Percentiles rank a stretch among this genome's conserved stretches.
phyloP scores from a whole-genome alignment of 2,113 vertebrate genomes.

The Triplophysa dalaica region DNA sequence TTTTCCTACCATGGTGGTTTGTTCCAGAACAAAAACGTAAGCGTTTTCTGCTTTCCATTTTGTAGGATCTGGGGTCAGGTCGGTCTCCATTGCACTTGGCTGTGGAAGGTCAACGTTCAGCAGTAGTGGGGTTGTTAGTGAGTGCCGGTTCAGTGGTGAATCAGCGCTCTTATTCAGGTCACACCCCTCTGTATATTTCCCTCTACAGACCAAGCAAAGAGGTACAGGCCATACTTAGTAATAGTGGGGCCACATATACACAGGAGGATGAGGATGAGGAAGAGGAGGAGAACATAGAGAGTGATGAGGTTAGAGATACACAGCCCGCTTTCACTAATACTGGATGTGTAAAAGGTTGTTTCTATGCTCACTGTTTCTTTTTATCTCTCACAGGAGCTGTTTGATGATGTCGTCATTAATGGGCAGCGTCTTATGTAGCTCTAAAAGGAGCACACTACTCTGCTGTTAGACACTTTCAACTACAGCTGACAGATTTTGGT shows the following conservation, averaged over 20 bases:
- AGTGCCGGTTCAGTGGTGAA: slow-evolving; percentile 61
- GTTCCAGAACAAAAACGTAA: too few species aligned
- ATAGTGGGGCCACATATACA: slow-evolving; percentile 65
- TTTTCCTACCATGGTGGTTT: too few species aligned
- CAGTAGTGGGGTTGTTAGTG: slow-evolving; percentile 70
- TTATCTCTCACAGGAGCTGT: slow-evolving; percentile 67
- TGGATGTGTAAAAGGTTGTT: not conserved
- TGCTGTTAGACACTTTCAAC: not conserved
- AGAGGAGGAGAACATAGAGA: slow-evolving; percentile 55
- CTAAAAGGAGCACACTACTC: slow-evolving; percentile 2
- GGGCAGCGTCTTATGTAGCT: slow-evolving; percentile 62
- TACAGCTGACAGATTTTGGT: not conserved
- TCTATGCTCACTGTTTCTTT: slow-evolving; percentile 7
- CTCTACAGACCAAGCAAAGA: slow-evolving; percentile 63
- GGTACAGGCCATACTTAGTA: slow-evolving; percentile 68
- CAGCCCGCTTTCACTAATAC: not conserved
- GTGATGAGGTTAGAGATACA: not conserved
- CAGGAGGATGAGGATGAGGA: slow-evolving; percentile 43
- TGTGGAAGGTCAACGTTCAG: slow-evolving; percentile 70
- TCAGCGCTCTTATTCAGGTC: slow-evolving; percentile 72
- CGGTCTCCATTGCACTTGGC: slow-evolving; percentile 79
- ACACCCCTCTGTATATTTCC: slow-evolving; percentile 75
- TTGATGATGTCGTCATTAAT: slow-evolving; percentile 79
- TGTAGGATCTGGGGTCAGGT: slow-evolving; percentile 76
- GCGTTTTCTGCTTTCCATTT: not conserved